These are phyloP conservation scores for Trichosurus vulpecula DNA, from an alignment of 2,797 vertebrate genomes.

Conservation along the genomic window DNA sequence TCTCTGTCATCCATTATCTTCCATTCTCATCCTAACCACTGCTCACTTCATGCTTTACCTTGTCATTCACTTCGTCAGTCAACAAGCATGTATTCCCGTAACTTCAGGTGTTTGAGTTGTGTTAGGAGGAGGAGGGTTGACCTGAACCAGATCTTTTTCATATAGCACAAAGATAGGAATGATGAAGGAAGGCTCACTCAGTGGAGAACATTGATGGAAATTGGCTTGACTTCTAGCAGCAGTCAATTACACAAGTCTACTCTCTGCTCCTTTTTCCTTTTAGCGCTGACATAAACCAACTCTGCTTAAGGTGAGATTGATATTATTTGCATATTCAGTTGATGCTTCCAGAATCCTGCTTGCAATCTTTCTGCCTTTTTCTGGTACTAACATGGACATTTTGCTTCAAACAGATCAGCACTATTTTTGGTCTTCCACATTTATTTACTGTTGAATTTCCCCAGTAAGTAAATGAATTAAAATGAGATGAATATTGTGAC, in stretches of 20 bases:
- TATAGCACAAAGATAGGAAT: background rate
- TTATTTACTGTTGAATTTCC: background rate
- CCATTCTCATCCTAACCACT: background rate
- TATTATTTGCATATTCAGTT: background rate
- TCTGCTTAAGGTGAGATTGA: constrained; percentile 1
- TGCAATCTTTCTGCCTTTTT: background rate
- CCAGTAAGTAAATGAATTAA: background rate
- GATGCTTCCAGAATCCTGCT: background rate
- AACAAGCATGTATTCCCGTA: background rate
- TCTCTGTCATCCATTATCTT: background rate
- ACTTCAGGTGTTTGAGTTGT: background rate
- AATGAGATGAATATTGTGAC: background rate
- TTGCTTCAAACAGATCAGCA: background rate
- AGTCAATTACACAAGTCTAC: background rate
- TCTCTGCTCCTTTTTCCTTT: constrained; percentile 16
- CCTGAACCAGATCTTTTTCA: background rate
- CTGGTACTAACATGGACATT: background rate
- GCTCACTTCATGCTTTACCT: background rate
- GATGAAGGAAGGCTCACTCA: background rate
- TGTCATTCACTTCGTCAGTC: background rate
- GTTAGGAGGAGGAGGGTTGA: background rate
- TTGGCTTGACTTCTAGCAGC: background rate
- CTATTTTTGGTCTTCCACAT: background rate
- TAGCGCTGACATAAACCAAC: background rate
- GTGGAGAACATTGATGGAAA: background rate